A percentile compares a stretch with the other conserved stretches of the same genome.
Evolutionary conservation across 1,140 invertebrate species (phyloP).

Genomic region (Mycetomoellerius zeteki): DNA sequence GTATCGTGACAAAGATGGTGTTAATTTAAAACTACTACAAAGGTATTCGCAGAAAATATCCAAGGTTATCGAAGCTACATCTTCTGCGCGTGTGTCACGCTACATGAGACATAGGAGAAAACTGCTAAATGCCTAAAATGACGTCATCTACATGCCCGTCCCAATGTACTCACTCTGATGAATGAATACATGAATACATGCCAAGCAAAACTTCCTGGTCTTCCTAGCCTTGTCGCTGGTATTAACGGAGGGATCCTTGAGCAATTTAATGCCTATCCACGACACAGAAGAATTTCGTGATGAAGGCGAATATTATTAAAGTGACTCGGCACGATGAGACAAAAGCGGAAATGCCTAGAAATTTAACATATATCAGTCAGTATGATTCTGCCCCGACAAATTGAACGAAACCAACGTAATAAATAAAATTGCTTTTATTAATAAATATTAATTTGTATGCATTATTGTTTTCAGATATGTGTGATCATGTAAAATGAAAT

Average conservation of each 20-base stretch:
- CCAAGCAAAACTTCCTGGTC: constrained; percentile 43
- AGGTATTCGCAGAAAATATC: neutral
- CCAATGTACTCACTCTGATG: neutral
- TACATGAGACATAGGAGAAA: constrained; percentile 28
- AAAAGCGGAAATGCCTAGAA: neutral
- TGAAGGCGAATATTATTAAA: constrained; percentile 33
- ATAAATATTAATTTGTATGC: neutral
- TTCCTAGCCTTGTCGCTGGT: neutral
- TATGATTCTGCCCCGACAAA: neutral
- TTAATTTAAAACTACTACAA: neutral
- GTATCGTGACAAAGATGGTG: neutral
- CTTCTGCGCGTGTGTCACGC: constrained; percentile 34
- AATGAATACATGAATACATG: constrained; percentile 30
- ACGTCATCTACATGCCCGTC: constrained; percentile 20
- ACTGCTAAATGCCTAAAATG: constrained; percentile 40
- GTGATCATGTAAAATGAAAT: neutral
- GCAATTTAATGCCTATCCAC: neutral
- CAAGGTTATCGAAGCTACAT: constrained; percentile 38
- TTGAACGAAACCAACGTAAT: neutral
- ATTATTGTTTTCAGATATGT: neutral
- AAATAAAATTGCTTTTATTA: neutral
- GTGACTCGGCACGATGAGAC: constrained; percentile 23
- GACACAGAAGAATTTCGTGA: constrained; percentile 34
- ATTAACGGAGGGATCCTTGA: constrained; percentile 21
- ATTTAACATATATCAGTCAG: neutral